Evolutionary conservation across 2,888 invertebrate species (phyloP).

Genomic region (Lepeophtheirus nordmannii): DNA sequence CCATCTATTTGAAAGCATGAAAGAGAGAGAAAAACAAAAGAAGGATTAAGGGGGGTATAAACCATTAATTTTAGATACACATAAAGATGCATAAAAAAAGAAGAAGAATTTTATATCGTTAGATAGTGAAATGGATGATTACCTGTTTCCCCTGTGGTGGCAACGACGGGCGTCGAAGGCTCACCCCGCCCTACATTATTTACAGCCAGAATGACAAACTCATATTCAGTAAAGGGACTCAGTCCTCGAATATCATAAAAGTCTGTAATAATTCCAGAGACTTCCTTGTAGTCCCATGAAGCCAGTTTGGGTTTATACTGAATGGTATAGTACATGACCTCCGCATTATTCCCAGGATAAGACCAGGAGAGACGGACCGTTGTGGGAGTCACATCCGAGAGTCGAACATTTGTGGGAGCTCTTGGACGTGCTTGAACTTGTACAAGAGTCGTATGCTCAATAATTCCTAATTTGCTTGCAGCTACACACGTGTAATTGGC

Average conservation of each 20-base stretch:
- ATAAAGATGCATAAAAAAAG: not conserved
- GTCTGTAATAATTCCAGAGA: constrained; percentile 79
- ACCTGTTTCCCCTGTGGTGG: constrained; percentile 95
- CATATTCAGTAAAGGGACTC: constrained; percentile 87
- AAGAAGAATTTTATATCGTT: not conserved
- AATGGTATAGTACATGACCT: constrained; percentile 87
- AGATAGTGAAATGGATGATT: constrained; percentile 29
- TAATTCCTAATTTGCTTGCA: constrained; percentile 77
- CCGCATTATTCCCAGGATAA: constrained; percentile 56
- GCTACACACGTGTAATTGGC: constrained; percentile 96
- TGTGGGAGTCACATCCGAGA: constrained; percentile 83
- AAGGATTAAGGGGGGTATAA: too few species aligned
- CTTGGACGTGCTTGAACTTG: constrained; percentile 90
- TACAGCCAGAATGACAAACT: constrained; percentile 85
- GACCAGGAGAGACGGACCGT: constrained; percentile 86
- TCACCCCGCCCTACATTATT: constrained; percentile 85
- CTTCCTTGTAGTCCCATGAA: constrained; percentile 65
- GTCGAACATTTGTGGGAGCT: constrained; percentile 70
- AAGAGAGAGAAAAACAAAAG: not conserved
- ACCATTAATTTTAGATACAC: too few species aligned
- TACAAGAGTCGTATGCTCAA: constrained; percentile 70
- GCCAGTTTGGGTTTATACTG: constrained; percentile 91
- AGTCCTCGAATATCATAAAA: constrained; percentile 83
- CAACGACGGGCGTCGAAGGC: constrained; percentile 68
- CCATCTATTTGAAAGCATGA: not conserved